Evolutionary conservation across 2,888 invertebrate species (phyloP), one percentile per base, ranked within the genome.

Genomic region (Spisula solida): DNA sequence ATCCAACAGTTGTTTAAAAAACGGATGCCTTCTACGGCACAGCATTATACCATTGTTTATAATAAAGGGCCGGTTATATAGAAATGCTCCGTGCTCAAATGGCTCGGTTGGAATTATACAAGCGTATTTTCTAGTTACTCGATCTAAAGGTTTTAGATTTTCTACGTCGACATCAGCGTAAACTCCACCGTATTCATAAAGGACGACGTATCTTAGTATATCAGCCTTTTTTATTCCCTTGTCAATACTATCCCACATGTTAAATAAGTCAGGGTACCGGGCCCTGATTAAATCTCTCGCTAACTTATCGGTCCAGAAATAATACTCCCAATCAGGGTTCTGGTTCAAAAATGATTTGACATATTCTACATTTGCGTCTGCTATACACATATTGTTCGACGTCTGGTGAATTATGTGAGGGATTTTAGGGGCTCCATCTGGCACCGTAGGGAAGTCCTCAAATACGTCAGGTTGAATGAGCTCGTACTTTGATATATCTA

Each of bases 261-360:
- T 34, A 16, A 95, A 81, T 41, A 94, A 92, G 47, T 91, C 78
- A 0, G 95, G 94, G 88, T 94, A 95, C 41, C 92, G 92, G 0
- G 92, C 90, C 4, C 81, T 85, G 25, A 96, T 92, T 10, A 96
- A 90, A 34, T 88, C 78, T 34, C 94, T 86, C 1, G 94, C 95
- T 78, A 94, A 94, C 12, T 93, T 91, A 81, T 95, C 94, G 5
- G 95, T 96, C 96, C 96, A 96, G 48, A 96, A 92, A 93, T 94
- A 95, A 92, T 95, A 95, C 48, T 95, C 93, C 95, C 95, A 96
- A 41, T 92, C 93, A 6, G 95, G 95, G 84, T 96, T 93, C 41
- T 93, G 75, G 4, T 87, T 55, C 1, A 87, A 85, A 94, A 95
- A 95, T 0, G 95, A 92, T 51, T 85, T 70, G 8, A 85, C 79